phyloP scores from a whole-genome alignment of 2,113 vertebrate genomes.

The Nannospalax galili region DNA sequence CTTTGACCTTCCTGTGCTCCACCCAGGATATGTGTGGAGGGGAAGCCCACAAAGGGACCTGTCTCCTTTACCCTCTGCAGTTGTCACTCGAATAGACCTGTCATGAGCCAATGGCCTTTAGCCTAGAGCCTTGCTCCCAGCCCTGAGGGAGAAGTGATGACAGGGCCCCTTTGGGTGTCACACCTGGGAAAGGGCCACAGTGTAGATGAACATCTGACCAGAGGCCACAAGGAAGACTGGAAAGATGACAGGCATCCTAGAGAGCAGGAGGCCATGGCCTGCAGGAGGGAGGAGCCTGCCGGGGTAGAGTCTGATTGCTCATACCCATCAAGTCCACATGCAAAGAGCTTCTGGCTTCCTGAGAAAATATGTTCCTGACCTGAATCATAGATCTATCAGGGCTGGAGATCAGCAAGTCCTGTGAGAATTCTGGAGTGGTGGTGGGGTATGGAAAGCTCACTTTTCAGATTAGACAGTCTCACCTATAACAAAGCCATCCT shows the following conservation, averaged over 20 bases:
- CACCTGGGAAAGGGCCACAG: neutral
- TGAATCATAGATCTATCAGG: neutral
- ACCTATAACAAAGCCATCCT: neutral
- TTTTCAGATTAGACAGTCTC: slow-evolving; percentile 52
- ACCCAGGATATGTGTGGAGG: neutral
- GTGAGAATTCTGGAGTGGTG: slow-evolving; percentile 4
- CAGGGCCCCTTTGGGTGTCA: neutral
- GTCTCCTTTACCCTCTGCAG: neutral
- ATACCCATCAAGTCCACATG: rapidly evolving
- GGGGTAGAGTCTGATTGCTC: neutral
- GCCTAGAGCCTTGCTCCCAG: neutral
- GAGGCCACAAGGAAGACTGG: neutral
- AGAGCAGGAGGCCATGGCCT: neutral
- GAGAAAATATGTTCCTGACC: neutral
- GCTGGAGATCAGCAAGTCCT: neutral
- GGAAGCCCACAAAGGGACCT: neutral
- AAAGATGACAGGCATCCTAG: neutral
- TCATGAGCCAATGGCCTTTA: neutral
- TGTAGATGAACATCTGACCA: neutral
- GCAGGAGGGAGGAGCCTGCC: neutral
- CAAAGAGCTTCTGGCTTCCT: rapidly evolving
- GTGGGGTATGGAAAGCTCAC: slow-evolving; percentile 12
- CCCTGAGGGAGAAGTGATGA: neutral
- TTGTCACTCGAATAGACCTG: neutral
- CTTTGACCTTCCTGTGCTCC: neutral